Conservation (phyloP, 2,113 vertebrate genomes). For the Strix aluco region DNA sequence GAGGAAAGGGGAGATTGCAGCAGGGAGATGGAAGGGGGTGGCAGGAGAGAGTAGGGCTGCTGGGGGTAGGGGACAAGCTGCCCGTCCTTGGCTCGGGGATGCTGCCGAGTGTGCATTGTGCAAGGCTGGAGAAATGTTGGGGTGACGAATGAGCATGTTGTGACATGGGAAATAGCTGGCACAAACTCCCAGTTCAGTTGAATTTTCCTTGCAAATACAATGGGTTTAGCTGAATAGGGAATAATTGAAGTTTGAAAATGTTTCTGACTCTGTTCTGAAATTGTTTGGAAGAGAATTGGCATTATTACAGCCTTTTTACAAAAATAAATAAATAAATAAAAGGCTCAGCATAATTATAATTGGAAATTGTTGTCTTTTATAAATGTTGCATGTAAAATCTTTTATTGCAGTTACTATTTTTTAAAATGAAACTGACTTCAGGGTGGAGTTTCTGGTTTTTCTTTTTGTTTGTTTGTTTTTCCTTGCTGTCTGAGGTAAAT, state of each 20-base stretch:
- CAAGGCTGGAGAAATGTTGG: background rate
- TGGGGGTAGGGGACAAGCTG: background rate
- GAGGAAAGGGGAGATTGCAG: background rate
- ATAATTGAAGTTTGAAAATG: background rate
- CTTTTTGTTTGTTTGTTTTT: background rate
- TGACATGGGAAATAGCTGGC: background rate
- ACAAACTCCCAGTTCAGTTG: background rate
- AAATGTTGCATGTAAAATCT: background rate
- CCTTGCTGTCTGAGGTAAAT: background rate
- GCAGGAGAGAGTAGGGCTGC: background rate
- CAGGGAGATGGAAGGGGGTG: background rate
- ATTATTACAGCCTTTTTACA: background rate
- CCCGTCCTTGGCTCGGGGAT: fast-evolving
- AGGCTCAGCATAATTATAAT: background rate
- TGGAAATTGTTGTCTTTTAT: background rate
- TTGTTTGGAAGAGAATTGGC: background rate
- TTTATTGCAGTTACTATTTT: background rate
- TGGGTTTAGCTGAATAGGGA: background rate
- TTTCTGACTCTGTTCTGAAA: background rate
- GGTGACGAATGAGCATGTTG: background rate
- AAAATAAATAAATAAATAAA: background rate
- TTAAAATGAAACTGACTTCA: background rate
- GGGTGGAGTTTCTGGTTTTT: background rate
- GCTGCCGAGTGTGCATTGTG: background rate
- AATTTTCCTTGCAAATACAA: slow-evolving; percentile 22